Conservation (phyloP, 2,797 vertebrate genomes). For the Anguilla obscura region DNA sequence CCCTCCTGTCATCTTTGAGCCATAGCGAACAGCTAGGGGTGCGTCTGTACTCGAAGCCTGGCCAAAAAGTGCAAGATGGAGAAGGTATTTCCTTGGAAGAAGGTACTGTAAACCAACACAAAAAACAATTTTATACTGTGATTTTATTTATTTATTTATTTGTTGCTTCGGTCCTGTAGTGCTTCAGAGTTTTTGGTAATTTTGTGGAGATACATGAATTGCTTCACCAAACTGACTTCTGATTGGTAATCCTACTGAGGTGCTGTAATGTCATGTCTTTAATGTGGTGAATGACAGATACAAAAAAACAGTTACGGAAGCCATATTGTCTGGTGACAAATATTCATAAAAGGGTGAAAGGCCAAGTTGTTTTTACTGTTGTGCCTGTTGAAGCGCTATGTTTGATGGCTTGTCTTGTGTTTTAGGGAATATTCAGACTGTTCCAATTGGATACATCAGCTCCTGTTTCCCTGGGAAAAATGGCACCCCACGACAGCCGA, state of each 20-base stretch:
- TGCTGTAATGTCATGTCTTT: not conserved
- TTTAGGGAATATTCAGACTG: constrained; percentile 78
- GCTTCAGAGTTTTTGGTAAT: not conserved
- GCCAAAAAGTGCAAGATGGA: not conserved
- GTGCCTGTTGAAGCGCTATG: not conserved
- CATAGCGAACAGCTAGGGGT: constrained; percentile 34
- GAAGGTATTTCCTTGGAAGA: constrained; percentile 58
- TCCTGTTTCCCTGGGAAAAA: constrained; percentile 85
- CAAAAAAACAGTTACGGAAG: not conserved
- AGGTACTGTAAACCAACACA: constrained; percentile 55
- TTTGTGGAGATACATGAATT: not conserved
- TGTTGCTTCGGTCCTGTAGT: not conserved
- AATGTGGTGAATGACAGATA: not conserved
- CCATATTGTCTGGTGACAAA: no score
- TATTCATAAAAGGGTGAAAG: not conserved
- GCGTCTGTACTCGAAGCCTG: constrained; percentile 2
- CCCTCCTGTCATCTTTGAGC: constrained; percentile 62
- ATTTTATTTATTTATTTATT: not conserved
- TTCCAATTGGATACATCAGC: constrained; percentile 81
- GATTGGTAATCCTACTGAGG: not conserved
- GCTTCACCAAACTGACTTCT: not conserved
- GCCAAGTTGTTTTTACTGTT: not conserved
- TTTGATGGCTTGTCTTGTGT: not conserved
- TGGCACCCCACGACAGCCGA: constrained; percentile 85
- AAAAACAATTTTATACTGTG: not conserved